Evolutionary conservation across 1,140 invertebrate genomes (phyloP).

Genomic region (Bathynomus jamesi): DNA sequence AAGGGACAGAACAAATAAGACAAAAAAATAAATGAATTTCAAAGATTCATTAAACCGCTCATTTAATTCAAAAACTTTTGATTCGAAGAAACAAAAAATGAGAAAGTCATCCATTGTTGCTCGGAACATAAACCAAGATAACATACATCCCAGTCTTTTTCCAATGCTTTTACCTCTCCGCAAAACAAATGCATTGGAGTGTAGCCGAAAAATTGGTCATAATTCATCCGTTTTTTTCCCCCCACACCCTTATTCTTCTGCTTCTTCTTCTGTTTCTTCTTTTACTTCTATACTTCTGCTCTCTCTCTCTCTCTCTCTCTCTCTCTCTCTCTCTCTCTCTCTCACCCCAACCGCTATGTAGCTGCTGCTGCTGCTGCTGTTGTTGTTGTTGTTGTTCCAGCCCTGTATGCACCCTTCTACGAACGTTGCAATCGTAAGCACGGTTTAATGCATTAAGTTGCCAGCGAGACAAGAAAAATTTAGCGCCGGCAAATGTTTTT

Average conservation of each 20-base stretch:
- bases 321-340: not conserved
- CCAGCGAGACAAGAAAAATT: no score
- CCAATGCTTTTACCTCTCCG: not conserved
- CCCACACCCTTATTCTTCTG: not conserved
- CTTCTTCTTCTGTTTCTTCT: not conserved
- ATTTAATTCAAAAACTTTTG: constrained; percentile 2
- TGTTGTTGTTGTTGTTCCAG: no score
- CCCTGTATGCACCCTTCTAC: not conserved
- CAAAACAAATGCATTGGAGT: constrained; percentile 1
- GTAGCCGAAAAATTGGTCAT: not conserved
- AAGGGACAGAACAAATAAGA: not conserved
- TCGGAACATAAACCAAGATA: not conserved
- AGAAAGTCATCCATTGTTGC: constrained; percentile 1
- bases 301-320: not conserved
- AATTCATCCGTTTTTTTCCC: not conserved
- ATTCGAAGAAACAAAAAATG: not conserved
- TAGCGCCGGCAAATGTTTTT: no score
- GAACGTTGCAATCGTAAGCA: not conserved
- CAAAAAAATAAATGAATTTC: not conserved
- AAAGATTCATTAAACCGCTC: constrained; percentile 1
- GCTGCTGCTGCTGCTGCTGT: no score
- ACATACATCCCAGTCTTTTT: not conserved
- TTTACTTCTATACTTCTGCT: not conserved
- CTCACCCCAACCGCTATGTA: not conserved
- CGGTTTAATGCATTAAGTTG: not conserved